These are phyloP conservation scores for Lasioglossum pauxillum DNA, from an alignment of 2,888 invertebrate genomes.

Conservation along the genomic window DNA sequence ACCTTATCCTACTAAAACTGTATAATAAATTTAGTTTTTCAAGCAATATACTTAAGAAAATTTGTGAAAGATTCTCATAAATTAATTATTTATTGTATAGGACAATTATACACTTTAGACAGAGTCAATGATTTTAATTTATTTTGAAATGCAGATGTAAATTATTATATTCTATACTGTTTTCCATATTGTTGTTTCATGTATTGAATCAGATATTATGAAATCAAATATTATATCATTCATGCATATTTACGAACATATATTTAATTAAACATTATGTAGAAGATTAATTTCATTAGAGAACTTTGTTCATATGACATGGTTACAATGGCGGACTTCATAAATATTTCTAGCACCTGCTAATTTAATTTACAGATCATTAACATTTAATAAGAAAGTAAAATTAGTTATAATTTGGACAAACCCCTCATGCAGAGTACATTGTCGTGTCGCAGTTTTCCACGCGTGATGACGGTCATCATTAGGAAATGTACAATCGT, in stretches of 20 bases:
- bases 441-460: not conserved
- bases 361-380: not conserved
- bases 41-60: not conserved
- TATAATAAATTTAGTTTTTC: not conserved
- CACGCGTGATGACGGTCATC: not conserved
- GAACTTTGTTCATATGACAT: too few species aligned
- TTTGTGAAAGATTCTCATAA: not conserved
- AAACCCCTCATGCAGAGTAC: not conserved
- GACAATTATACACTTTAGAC: not conserved
- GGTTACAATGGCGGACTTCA: not conserved
- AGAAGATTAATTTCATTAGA: not conserved
- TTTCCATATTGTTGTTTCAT: not conserved
- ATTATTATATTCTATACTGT: not conserved
- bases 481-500: slow-evolving; percentile 28
- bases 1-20: too few species aligned
- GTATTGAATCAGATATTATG: not conserved
- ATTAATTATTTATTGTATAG: not conserved
- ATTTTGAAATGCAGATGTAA: not conserved
- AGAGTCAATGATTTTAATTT: not conserved
- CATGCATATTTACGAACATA: not conserved
- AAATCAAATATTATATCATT: not conserved
- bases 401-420: not conserved
- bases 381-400: not conserved
- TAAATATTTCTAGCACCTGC: not conserved
- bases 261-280: not conserved